Percentiles rank a stretch among this genome's conserved stretches.
These are phyloP conservation scores for Parnassius apollo DNA, from an alignment of 2,888 invertebrate genomes.

Conservation along the genomic window DNA sequence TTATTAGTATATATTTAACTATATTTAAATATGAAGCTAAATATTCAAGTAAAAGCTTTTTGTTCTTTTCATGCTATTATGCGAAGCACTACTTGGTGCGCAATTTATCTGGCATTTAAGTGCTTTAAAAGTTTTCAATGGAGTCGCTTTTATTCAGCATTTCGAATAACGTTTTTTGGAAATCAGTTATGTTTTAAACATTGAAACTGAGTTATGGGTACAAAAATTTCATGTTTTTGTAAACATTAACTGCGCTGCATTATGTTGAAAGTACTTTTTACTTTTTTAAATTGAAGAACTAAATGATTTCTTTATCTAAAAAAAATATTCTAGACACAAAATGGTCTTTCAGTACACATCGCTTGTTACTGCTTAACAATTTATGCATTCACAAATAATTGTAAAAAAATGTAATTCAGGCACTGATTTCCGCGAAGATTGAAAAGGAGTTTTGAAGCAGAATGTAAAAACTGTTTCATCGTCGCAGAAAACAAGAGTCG, in stretches of 20 bases:
- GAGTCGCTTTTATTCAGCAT: constrained; percentile 24
- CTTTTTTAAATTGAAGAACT: no score
- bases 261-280: no score
- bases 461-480: no score
- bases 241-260: not conserved
- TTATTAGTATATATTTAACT: not conserved
- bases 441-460: no score
- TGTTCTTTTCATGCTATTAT: constrained; percentile 21
- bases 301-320: no score
- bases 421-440: no score
- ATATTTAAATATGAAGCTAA: constrained; percentile 12
- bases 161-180: constrained; percentile 12
- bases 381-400: no score
- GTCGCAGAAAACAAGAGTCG: no score
- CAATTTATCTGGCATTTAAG: constrained; percentile 26
- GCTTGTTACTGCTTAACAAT: no score
- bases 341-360: no score
- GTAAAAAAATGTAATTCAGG: no score
- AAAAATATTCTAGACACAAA: no score
- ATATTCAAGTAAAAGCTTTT: constrained; percentile 20
- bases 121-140: constrained; percentile 27
- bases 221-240: not conserved
- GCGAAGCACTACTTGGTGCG: constrained; percentile 22
- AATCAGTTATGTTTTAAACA: constrained; percentile 23
- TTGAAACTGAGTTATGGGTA: not conserved